Evolutionary conservation across 1,140 invertebrate species (phyloP), one percentile per base, ranked within the genome.

Genomic region (Rhyzopertha dominica): DNA sequence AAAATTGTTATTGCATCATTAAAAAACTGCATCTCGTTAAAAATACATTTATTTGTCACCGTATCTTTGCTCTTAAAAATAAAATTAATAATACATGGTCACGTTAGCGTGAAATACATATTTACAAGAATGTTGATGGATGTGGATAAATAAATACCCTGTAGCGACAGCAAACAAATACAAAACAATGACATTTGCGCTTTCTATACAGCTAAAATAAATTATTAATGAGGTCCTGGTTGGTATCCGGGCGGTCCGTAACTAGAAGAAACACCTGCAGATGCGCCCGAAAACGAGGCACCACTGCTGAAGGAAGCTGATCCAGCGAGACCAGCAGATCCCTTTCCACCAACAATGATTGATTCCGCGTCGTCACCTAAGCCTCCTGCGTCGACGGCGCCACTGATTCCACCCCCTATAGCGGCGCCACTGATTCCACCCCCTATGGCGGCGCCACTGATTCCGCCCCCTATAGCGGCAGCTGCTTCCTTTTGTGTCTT

Each of bases 401-500:
- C 29, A 31, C 29, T 31, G 29, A n/a, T 31, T 9, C 10, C 16
- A 12, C 16, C 20, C 8, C 34, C 16, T 19, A 14, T 36, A 17
- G 34, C 17, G 5, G 16, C 10, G 17, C 34, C 34, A 22, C 35
- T 22, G 1, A 10, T 7, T 32, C 30, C 30, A 13, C 30, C 30
- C 7, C 30, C 14, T 3, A 35, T 38, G 18, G 40, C 23, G n/a
- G 38, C 42, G 19, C 35, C 36, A 26, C 31, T 30, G 4, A 42
- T 30, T 5, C 44, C 36, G 19, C 25, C 14, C 8, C 35, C 35
- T 8, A 37, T 20, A 9, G 1, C 35, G 12, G 13, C 29, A 12
- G 31, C 39, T 7, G 35, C 44, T 4, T 47, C 44, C n/a, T 34
- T 39, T 13, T 87, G 84, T 38, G 85, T 87, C 69, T 88, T 88